phyloP scores from a whole-genome alignment of 2,888 invertebrate genomes.

The Diarsia brunnea region DNA sequence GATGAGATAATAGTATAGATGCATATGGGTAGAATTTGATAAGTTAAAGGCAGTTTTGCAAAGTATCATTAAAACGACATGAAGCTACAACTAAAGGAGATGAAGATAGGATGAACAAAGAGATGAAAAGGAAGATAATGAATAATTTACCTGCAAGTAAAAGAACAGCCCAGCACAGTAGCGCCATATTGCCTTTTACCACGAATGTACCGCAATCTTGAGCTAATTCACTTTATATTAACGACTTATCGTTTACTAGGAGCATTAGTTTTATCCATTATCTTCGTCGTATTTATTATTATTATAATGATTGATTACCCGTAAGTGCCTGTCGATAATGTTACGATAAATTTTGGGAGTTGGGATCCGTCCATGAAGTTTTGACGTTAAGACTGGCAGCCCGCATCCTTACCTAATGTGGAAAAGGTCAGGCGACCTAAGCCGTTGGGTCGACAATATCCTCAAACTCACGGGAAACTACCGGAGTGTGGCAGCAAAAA shows the following conservation, averaged over 20 bases:
- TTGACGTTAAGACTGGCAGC: neutral
- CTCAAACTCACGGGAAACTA: too few relatives aligned
- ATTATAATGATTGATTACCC: slow-evolving; percentile 26
- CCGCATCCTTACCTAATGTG: too few relatives aligned
- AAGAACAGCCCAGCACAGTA: slow-evolving; percentile 52
- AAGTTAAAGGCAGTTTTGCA: neutral
- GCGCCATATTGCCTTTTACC: slow-evolving; percentile 52
- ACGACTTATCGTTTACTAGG: slow-evolving; percentile 31
- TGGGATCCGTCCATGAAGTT: slow-evolving; percentile 27
- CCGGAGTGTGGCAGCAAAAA: too few relatives aligned
- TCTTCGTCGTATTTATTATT: neutral
- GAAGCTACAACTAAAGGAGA: neutral
- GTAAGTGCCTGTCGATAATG: slow-evolving; percentile 2
- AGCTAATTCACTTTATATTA: slow-evolving; percentile 31
- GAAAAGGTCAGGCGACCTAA: too few relatives aligned
- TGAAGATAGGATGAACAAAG: neutral
- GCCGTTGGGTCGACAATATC: too few relatives aligned
- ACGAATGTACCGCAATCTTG: slow-evolving; percentile 26
- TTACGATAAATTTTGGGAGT: neutral
- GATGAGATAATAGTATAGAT: neutral
- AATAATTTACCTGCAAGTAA: slow-evolving; percentile 63
- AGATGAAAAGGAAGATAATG: too few relatives aligned
- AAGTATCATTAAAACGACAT: neutral
- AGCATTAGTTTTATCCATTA: slow-evolving; percentile 27
- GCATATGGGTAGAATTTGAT: neutral